These are phyloP conservation scores for Lanius collurio DNA, from an alignment of 2,113 vertebrate genomes.

Conservation along the genomic window DNA sequence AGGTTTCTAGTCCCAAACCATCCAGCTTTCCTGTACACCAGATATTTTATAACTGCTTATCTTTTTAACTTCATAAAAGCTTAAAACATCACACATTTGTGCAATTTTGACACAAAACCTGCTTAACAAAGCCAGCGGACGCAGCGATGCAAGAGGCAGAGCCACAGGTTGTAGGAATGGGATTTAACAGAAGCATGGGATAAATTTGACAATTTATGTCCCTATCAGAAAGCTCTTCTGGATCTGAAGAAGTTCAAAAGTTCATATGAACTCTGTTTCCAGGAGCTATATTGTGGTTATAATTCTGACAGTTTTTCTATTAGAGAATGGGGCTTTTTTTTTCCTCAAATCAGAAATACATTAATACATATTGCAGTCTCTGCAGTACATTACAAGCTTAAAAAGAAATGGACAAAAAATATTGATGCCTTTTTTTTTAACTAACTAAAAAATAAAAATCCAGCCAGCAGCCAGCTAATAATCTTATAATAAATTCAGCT, in stretches of 20 bases:
- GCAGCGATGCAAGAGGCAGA: background rate
- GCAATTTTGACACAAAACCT: background rate
- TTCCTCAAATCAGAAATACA: background rate
- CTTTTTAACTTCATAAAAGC: background rate
- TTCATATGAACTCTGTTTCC: background rate
- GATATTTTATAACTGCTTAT: background rate
- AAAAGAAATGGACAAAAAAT: background rate
- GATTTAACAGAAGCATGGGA: background rate
- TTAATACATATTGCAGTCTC: background rate
- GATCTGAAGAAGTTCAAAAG: background rate
- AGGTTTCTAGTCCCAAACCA: background rate
- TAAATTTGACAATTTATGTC: background rate
- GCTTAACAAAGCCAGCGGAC: background rate
- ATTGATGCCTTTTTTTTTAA: background rate
- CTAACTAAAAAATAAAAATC: background rate
- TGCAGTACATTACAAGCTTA: background rate
- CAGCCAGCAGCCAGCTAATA: constrained; percentile 45
- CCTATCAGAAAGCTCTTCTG: background rate
- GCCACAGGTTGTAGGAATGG: background rate
- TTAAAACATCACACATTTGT: background rate
- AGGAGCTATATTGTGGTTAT: background rate
- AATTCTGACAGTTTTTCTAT: background rate
- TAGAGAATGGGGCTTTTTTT: background rate
- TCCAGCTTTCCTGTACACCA: background rate
- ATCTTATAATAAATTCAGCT: constrained; percentile 35